Evolutionary conservation across 2,113 vertebrate species (phyloP), one percentile per base, ranked within the genome.

Genomic region (Turnix velox): DNA sequence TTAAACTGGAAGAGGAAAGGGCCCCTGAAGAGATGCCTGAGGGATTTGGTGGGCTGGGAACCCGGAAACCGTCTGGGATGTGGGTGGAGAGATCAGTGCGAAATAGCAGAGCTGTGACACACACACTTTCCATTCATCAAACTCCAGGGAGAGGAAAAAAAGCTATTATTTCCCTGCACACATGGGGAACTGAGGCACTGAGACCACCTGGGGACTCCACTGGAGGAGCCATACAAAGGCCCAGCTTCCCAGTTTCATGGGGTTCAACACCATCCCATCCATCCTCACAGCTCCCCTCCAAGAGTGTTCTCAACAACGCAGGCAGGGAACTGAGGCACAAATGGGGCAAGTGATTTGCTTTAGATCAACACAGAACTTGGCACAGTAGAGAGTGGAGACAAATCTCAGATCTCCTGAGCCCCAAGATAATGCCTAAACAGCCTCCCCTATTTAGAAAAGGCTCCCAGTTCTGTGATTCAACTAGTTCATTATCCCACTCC

Each of bases 21-120:
- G 90, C 96, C 97, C 97, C 95, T 84, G 59, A 18, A 91, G 95
- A 97, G 97, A 96, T 96, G 97, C 97, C 97, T 94, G 92, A 92
- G 93, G 97, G 93, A 92, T 96, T 84, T 97, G 97, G 96, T 95
- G 31, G 90, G 97, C 72, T 97, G 97, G 96, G 97, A 97, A 97
- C 97, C 96, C 95, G 97, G 97, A 97, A 97, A 97, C 96, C 80
- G 97, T 98, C 97, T 96, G 96, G 97, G 97, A 97, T 97, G 96
- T 96, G 96, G 86, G n/a, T 87, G 63, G 94, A 94, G 96, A 96
- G 97, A 97, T 97, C 96, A 79, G 93, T 43, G 25, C 23, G 17
- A 96, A 97, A 96, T 89, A 96, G 97, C 96, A 97, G 96, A 96
- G 95, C 94, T 65, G 94, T 97, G 94, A 95, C 59, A 96, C 61